These are phyloP conservation scores for Zaprionus gabonicus DNA, from an alignment of 1,140 invertebrate species.

Conservation along the genomic window DNA sequence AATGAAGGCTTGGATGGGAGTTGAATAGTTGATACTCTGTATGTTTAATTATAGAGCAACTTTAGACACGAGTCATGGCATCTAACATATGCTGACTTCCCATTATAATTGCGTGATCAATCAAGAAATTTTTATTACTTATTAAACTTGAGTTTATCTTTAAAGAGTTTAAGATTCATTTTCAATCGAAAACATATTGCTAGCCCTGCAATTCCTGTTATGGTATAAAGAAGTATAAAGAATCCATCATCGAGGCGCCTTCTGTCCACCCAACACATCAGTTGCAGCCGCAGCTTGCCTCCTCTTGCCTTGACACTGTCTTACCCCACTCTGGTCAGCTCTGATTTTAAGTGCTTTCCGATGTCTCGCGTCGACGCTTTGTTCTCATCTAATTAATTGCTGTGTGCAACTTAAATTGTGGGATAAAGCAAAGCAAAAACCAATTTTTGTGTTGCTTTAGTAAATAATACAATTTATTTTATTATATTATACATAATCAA, in stretches of 20 bases:
- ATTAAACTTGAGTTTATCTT: no score
- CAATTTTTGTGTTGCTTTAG: constrained; percentile 51
- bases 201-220: no score
- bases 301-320: neutral
- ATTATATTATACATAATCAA: constrained; percentile 47
- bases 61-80: no score
- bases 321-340: neutral
- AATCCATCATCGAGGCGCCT: neutral
- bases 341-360: constrained; percentile 47
- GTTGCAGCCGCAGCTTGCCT: neutral
- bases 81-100: no score
- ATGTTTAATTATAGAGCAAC: no score
- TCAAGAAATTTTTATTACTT: no score
- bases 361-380: constrained; percentile 34
- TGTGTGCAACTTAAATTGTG: neutral
- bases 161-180: neutral
- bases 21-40: neutral
- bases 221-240: no score
- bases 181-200: neutral
- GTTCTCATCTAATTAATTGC: constrained; percentile 28
- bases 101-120: no score
- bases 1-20: neutral
- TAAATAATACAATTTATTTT: constrained; percentile 71
- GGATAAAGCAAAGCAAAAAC: constrained; percentile 20
- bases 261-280: neutral